Evolutionary conservation across 2,113 vertebrate genomes (phyloP).

Genomic region (Hymenochirus boettgeri): DNA sequence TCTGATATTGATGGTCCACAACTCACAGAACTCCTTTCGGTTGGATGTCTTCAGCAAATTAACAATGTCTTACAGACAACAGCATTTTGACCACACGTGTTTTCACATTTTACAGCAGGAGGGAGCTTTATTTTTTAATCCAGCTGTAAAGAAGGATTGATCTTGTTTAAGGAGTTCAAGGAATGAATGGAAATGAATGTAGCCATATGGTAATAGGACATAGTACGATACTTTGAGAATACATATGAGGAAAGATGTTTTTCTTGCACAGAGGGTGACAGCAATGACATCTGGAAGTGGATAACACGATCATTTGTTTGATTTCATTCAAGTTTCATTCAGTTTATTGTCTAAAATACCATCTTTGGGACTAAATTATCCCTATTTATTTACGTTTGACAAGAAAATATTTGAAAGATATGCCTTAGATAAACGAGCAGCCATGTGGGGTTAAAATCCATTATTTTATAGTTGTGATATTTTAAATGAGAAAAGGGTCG

Average conservation of each 20-base stretch:
- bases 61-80: no score
- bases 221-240: neutral
- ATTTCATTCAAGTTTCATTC: slow-evolving; percentile 11
- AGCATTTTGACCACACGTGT: no score
- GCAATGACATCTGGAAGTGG: slow-evolving; percentile 22
- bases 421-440: no score
- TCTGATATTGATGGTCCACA: no score
- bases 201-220: slow-evolving; percentile 22
- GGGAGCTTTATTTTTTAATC: no score
- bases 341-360: neutral
- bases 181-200: slow-evolving; percentile 2
- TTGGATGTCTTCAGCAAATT: no score
- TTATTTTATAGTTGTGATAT: no score
- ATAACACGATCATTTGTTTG: slow-evolving; percentile 28
- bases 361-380: neutral
- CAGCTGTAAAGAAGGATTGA: slow-evolving; percentile 4
- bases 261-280: neutral
- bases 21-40: no score
- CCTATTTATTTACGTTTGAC: neutral
- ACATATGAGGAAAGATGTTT: neutral
- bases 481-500: no score
- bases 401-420: no score
- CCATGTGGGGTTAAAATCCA: no score
- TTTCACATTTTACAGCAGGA: no score
- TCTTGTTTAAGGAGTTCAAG: neutral